A percentile compares a stretch with the other conserved stretches of the same genome.
Evolutionary conservation across 1,140 invertebrate species (phyloP).

Genomic region (Chrysoperla carnea): DNA sequence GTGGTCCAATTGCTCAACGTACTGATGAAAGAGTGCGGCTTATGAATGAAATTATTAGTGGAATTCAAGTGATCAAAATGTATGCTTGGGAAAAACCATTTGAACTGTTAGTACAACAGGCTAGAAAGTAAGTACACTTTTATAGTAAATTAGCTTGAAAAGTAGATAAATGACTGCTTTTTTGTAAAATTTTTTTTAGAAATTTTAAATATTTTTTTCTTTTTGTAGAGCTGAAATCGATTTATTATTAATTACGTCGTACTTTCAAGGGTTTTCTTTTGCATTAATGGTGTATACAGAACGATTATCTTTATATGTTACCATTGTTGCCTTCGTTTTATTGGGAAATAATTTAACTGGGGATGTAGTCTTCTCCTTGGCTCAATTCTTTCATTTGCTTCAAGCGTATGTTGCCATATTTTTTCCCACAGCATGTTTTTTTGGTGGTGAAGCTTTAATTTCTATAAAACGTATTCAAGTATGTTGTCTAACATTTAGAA

Average conservation of each 20-base stretch:
- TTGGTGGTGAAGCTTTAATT: slow-evolving; percentile 36
- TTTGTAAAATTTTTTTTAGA: too few relatives aligned
- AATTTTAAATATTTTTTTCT: slow-evolving; percentile 14
- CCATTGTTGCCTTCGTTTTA: slow-evolving; percentile 46
- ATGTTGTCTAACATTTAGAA: slow-evolving; percentile 1
- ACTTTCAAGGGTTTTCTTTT: slow-evolving; percentile 50
- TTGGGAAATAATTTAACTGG: slow-evolving; percentile 40
- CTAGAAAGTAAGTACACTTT: slow-evolving; percentile 30
- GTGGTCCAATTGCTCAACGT: slow-evolving; percentile 42
- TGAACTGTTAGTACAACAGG: slow-evolving; percentile 38
- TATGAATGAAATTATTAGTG: slow-evolving; percentile 67
- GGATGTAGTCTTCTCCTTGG: slow-evolving; percentile 51
- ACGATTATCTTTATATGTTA: slow-evolving; percentile 49
- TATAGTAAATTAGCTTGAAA: too few relatives aligned
- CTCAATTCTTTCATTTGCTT: slow-evolving; percentile 56
- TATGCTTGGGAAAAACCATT: slow-evolving; percentile 71
- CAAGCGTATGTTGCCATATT: slow-evolving; percentile 53
- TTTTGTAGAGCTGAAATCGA: slow-evolving; percentile 39
- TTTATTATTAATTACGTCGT: slow-evolving; percentile 44
- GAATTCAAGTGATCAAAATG: slow-evolving; percentile 72
- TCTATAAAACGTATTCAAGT: slow-evolving; percentile 44
- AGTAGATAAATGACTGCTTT: too few relatives aligned
- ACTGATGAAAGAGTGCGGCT: slow-evolving; percentile 66
- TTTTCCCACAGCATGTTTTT: slow-evolving; percentile 42
- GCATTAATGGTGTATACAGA: slow-evolving; percentile 47